A percentile compares a stretch with the other conserved stretches of the same genome.
These are phyloP conservation scores for Goniozus legneri DNA, from an alignment of 1,140 invertebrate genomes.

Conservation along the genomic window DNA sequence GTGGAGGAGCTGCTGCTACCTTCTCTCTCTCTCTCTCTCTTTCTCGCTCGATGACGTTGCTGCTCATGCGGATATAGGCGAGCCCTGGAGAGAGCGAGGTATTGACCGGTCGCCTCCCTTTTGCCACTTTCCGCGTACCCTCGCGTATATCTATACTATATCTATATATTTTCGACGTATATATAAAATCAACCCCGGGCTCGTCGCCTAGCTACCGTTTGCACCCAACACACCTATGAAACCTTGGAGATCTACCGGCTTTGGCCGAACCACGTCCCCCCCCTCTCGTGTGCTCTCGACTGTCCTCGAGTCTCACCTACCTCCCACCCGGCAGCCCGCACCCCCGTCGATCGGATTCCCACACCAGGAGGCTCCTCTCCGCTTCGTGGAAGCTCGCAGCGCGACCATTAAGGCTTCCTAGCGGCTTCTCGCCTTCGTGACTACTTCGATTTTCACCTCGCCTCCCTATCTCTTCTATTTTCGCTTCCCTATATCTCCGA, in stretches of 20 bases:
- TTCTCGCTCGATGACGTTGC: constrained; percentile 37
- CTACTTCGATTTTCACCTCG: constrained; percentile 21
- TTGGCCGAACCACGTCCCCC: constrained; percentile 27
- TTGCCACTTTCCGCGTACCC: too few relatives aligned
- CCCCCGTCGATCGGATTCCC: constrained; percentile 33
- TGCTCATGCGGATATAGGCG: constrained; percentile 36
- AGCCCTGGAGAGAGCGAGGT: constrained; percentile 40
- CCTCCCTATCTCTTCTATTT: constrained; percentile 3
- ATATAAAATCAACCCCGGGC: too few relatives aligned
- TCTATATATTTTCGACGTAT: too few relatives aligned
- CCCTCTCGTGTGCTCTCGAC: too few relatives aligned
- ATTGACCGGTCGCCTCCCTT: constrained; percentile 49
- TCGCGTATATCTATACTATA: too few relatives aligned
- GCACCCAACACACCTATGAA: constrained; percentile 49
- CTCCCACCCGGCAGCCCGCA: constrained; percentile 11
- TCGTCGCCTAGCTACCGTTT: constrained; percentile 44
- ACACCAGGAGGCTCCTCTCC: too few relatives aligned
- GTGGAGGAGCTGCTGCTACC: constrained; percentile 34
- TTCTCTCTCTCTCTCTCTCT: too few relatives aligned
- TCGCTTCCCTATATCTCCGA: not conserved
- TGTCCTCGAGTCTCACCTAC: constrained; percentile 19
- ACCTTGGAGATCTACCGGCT: constrained; percentile 49
- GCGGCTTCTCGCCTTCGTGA: constrained; percentile 37
- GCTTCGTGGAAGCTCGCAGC: constrained; percentile 41
- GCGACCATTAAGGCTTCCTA: constrained; percentile 42